A percentile compares a stretch with the other conserved stretches of the same genome.
These are phyloP conservation scores for Melanotaenia boesemani DNA, from an alignment of 2,797 vertebrate genomes.

Conservation along the genomic window DNA sequence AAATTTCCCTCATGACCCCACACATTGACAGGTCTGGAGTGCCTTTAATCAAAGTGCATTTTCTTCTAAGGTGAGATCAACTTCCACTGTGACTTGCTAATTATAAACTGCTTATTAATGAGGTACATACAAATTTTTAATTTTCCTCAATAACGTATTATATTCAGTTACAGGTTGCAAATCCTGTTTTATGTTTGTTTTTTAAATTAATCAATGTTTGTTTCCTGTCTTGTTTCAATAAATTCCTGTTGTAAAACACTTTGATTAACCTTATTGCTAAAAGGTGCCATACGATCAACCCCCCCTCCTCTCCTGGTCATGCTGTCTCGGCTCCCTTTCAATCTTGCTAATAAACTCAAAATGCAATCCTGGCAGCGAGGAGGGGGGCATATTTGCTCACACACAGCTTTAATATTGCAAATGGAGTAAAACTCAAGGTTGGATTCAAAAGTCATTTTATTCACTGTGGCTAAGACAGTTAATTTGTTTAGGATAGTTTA, in stretches of 20 bases:
- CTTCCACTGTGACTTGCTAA: neutral
- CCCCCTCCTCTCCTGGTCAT: neutral
- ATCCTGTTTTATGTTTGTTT: no score
- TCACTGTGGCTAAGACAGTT: neutral
- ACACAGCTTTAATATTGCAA: neutral
- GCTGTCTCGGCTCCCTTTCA: slow-evolving; percentile 1
- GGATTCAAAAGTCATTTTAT: neutral
- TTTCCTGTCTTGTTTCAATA: neutral
- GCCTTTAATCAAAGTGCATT: neutral
- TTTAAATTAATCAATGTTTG: neutral
- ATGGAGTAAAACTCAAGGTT: neutral
- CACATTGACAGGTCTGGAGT: neutral
- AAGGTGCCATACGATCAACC: neutral
- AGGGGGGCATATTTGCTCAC: neutral
- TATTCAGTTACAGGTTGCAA: no score
- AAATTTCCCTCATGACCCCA: neutral
- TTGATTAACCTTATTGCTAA: neutral
- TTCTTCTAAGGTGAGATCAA: neutral
- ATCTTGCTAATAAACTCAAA: slow-evolving; percentile 19
- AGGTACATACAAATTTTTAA: neutral
- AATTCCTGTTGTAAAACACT: neutral
- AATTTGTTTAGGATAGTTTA: neutral
- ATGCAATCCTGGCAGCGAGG: neutral
- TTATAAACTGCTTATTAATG: neutral
- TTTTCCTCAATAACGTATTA: neutral